phyloP scores from a whole-genome alignment of 2,888 invertebrate genomes.

The Lordiphosa andalusiaca region DNA sequence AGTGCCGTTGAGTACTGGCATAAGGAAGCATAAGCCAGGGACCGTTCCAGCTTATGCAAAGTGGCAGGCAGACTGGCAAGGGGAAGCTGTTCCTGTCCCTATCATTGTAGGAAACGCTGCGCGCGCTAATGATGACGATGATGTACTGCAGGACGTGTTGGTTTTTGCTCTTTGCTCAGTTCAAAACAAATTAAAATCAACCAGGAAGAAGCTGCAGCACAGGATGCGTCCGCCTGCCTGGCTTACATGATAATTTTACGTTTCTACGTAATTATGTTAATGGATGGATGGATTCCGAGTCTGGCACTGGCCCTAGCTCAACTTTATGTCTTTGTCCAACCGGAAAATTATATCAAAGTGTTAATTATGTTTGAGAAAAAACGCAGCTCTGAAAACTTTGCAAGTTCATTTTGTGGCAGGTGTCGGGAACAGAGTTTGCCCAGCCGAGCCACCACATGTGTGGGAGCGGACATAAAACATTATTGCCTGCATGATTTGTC shows the following conservation, averaged over 20 bases:
- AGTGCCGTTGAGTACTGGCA: conserved; percentile 69
- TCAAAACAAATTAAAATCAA: conserved; percentile 71
- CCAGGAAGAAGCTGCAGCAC: conserved; percentile 39
- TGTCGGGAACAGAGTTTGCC: conserved; percentile 40
- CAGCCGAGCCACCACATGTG: conserved; percentile 29
- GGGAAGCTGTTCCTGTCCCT: conserved; percentile 29
- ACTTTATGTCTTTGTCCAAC: conserved; percentile 50
- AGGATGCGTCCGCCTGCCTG: conserved; percentile 37
- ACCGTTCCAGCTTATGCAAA: conserved; percentile 58
- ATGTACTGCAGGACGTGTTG: conserved; percentile 71
- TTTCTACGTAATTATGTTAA: conserved; percentile 66
- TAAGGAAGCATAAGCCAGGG: conserved; percentile 60
- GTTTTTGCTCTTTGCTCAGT: conserved; percentile 57
- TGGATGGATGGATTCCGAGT: conserved; percentile 55
- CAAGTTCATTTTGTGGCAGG: conserved; percentile 18
- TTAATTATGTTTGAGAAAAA: conserved; percentile 57
- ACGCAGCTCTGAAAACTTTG: conserved; percentile 9
- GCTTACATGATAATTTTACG: conserved; percentile 63
- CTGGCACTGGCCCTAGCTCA: conserved; percentile 11
- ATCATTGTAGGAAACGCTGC: conserved; percentile 48
- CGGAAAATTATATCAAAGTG: conserved; percentile 67
- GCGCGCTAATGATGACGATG: conserved; percentile 70
- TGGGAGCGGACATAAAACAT: conserved; percentile 39
- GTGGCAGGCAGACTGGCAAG: conserved; percentile 32
- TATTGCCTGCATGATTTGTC: conserved; percentile 67